These are phyloP conservation scores for Rhamphomyia laevipes DNA, from an alignment of 2,888 invertebrate genomes.

Conservation along the genomic window DNA sequence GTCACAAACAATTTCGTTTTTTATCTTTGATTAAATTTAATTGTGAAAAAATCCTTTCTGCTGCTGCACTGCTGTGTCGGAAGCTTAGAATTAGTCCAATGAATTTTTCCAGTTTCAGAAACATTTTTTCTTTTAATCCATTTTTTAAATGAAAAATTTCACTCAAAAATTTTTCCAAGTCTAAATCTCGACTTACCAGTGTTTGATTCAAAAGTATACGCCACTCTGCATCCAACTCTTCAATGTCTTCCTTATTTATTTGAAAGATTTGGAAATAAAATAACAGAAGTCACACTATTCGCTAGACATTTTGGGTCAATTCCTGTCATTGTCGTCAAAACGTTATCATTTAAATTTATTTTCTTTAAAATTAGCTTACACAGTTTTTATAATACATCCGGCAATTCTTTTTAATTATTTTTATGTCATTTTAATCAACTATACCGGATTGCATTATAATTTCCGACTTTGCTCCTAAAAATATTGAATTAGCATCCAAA, in stretches of 20 bases:
- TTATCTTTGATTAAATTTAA: constrained; percentile 5
- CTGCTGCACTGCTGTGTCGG: constrained; percentile 7
- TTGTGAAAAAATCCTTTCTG: constrained; percentile 7
- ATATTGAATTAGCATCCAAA: background rate
- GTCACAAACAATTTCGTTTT: constrained; percentile 4
- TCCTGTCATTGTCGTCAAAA: constrained; percentile 3
- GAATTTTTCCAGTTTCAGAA: constrained; percentile 4
- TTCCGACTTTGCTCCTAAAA: background rate
- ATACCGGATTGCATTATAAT: background rate
- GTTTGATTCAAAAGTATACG: constrained; percentile 7
- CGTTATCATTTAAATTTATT: constrained; percentile 6
- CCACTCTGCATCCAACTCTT: constrained; percentile 10
- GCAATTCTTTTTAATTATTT: constrained; percentile 4
- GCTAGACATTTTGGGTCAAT: constrained; percentile 5
- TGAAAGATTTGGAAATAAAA: no score
- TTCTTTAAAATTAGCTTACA: constrained; percentile 5
- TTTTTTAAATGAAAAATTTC: constrained; percentile 9
- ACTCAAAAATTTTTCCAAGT: constrained; percentile 7
- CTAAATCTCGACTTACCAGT: constrained; percentile 2
- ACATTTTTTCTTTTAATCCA: constrained; percentile 5
- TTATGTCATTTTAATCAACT: background rate
- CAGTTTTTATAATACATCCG: constrained; percentile 6
- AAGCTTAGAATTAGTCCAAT: constrained; percentile 5
- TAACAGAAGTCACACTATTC: background rate
- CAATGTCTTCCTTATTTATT: constrained; percentile 3